phyloP scores from a whole-genome alignment of 2,797 vertebrate genomes.

The Meda fulgida region DNA sequence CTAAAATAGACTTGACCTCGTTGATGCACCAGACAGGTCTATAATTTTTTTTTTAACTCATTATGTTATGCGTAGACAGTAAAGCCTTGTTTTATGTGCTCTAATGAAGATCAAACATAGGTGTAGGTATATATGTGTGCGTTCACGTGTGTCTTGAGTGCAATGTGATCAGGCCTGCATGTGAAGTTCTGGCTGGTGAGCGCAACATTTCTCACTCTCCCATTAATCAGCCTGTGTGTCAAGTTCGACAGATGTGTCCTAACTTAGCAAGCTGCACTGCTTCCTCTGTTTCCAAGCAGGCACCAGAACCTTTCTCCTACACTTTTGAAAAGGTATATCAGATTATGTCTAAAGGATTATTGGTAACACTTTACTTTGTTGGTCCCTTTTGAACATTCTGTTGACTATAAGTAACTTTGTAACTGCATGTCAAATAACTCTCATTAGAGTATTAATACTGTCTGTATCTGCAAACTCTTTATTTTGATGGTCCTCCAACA shows the following conservation, averaged over 20 bases:
- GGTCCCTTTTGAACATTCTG: too few relatives aligned
- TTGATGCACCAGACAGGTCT: constrained; percentile 11
- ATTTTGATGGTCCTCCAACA: too few relatives aligned
- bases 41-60: constrained; percentile 16
- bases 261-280: constrained; percentile 67
- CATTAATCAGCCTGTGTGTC: constrained; percentile 72
- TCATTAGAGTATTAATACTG: too few relatives aligned
- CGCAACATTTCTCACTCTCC: constrained; percentile 68
- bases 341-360: too few relatives aligned
- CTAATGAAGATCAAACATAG: background rate
- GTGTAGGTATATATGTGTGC: background rate
- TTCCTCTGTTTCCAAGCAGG: constrained; percentile 70
- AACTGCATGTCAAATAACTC: too few relatives aligned
- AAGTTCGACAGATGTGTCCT: constrained; percentile 72
- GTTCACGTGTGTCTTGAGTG: constrained; percentile 36
- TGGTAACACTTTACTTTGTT: too few relatives aligned
- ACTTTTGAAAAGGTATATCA: background rate
- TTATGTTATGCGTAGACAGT: constrained; percentile 6
- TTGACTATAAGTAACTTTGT: too few relatives aligned
- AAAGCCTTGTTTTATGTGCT: background rate
- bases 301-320: constrained; percentile 46
- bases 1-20: constrained; percentile 40
- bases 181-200: constrained; percentile 61
- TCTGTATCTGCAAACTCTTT: too few relatives aligned
- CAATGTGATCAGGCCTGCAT: constrained; percentile 56